Evolutionary conservation across 2,797 vertebrate species (phyloP).

Genomic region (Carapus acus): DNA sequence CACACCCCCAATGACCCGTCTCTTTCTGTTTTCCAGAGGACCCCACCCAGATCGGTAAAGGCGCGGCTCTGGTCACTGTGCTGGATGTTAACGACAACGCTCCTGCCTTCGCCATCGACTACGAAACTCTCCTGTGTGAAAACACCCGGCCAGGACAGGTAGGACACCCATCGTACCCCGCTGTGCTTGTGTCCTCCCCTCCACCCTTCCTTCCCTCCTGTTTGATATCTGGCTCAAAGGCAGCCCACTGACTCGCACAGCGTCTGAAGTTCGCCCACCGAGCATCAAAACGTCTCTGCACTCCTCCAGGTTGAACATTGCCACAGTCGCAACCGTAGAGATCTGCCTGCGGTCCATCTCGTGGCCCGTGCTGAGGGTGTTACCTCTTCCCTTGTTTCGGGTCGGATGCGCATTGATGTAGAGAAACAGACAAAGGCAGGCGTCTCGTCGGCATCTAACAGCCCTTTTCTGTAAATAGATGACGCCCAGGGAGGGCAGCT

Average conservation of each 20-base stretch:
- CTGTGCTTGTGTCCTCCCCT: conserved; percentile 11
- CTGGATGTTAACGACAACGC: conserved; percentile 95
- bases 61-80: conserved; percentile 82
- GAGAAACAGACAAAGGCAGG: too few species aligned
- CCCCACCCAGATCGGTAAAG: conserved; percentile 86
- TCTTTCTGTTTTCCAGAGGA: conserved; percentile 75
- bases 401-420: too few species aligned
- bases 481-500: conserved; percentile 21
- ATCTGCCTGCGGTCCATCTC: too few species aligned
- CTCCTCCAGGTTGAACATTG: conserved; percentile 32
- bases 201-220: background rate
- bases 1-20: background rate
- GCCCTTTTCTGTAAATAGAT: conserved; percentile 45
- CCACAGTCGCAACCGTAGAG: too few species aligned
- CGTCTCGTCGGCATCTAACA: conserved; percentile 14
- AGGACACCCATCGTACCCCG: conserved; percentile 33
- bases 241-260: conserved; percentile 44
- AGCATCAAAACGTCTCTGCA: conserved; percentile 42
- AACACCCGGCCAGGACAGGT: conserved; percentile 86
- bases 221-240: conserved; percentile 48
- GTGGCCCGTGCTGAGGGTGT: too few species aligned
- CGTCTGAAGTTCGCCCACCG: conserved; percentile 48
- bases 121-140: conserved; percentile 90
- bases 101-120: conserved; percentile 90
- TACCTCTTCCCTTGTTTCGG: too few species aligned